Evolutionary conservation across 2,888 invertebrate genomes (phyloP).

Genomic region (Thyatira batis): DNA sequence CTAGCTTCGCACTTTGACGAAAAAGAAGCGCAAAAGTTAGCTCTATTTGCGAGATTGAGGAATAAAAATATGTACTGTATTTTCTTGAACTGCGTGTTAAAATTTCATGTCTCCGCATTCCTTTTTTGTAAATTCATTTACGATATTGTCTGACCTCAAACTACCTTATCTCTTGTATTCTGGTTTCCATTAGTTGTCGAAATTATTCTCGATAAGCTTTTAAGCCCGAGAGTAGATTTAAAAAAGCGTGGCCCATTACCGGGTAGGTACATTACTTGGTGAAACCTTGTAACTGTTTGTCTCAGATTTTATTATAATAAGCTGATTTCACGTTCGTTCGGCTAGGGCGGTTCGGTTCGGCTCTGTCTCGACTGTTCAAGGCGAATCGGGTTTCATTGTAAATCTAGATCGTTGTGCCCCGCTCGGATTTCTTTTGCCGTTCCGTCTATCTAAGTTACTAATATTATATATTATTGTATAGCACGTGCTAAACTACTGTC

Average conservation of each 20-base stretch:
- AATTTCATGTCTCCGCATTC: background rate
- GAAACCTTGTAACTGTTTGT: slow-evolving; percentile 57
- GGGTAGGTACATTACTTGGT: slow-evolving; percentile 13
- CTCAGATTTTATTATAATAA: slow-evolving; percentile 64
- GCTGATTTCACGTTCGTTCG: slow-evolving; percentile 57
- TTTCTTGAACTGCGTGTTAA: background rate
- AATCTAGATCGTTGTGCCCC: slow-evolving; percentile 64
- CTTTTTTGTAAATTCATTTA: background rate
- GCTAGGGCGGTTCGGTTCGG: slow-evolving; percentile 21
- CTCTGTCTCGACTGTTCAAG: slow-evolving; percentile 45
- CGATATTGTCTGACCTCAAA: background rate
- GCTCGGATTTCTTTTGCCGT: slow-evolving; percentile 59
- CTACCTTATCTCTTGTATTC: background rate
- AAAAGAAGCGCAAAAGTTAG: background rate
- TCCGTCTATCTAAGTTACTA: slow-evolving; percentile 16
- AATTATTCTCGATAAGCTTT: background rate
- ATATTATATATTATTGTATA: background rate
- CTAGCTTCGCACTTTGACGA: background rate
- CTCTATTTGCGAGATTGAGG: background rate
- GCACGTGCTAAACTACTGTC: background rate
- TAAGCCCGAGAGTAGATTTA: background rate
- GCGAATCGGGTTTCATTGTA: slow-evolving; percentile 69
- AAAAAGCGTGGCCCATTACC: slow-evolving; percentile 6
- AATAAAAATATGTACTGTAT: background rate
- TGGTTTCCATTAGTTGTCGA: background rate